Evolutionary conservation across 2,797 vertebrate species (phyloP), one percentile per base, ranked within the genome.

Genomic region (Falco naumanni): DNA sequence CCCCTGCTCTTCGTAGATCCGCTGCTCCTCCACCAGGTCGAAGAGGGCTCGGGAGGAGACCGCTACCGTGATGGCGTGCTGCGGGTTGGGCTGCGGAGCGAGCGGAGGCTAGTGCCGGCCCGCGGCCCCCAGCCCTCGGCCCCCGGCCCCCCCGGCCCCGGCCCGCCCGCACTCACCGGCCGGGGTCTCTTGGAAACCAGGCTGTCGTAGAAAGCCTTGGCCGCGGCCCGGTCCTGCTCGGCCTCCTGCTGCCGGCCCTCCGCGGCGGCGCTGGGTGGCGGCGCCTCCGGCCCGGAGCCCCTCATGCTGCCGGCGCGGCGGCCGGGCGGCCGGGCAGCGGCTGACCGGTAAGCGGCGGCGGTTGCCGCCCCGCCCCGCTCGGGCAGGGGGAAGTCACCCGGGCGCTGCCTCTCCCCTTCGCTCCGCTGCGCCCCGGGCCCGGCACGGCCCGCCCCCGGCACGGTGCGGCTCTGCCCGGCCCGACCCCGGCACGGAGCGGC

Each of bases 21-120:
- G 98, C 96, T 98, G 98, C 95, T 99, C 99, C 3, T 97, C 98
- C 91, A 97, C 97, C 99, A 99, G 98, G 97, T 99, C 97, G 97
- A 99, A 99, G 84, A 99, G 98, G 6, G 98, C 98, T 43, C 98
- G 98, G 18, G 99, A 99, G 7, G 99, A 99, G 22, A 99, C 99
- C 0, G 99, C 99, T 60, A 99, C 97, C 20, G 99, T 99, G 69
- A 99, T 98, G 4, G 99, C 99, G 56, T 97, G 94, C 79, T 92
- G 97, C 43, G 99, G 99, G 95, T 99, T 99, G 77, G 99, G 99
- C 99, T 99, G 97, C 15, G 37, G 57, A 33, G 34, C 3, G 59
- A 80, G 47, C 20, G 5, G 41, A 54, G 59, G 59, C 51, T 60
- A 61, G 79, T 8, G 48, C 45, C 33, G 19, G 75, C 13, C 74